Evolutionary conservation across 2,797 vertebrate genomes (phyloP).

Genomic region (Gallinago stenura): DNA sequence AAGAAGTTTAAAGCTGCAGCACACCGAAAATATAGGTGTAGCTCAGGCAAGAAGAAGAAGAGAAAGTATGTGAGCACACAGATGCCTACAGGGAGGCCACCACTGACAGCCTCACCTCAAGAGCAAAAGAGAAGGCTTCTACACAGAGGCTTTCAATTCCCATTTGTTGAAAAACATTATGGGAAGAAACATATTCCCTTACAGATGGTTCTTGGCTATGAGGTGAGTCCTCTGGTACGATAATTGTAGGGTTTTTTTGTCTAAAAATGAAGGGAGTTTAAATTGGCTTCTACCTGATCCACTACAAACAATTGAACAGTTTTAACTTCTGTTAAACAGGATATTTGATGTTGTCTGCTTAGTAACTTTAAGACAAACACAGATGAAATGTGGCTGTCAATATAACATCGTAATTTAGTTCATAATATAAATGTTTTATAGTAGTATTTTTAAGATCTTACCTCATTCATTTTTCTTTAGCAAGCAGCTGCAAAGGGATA

Average conservation of each 20-base stretch:
- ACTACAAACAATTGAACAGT: neutral
- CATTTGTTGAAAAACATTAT: slow-evolving; percentile 77
- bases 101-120: neutral
- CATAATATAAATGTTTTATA: neutral
- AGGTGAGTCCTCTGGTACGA: slow-evolving; percentile 62
- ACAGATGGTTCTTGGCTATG: slow-evolving; percentile 74
- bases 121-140: neutral
- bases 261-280: neutral
- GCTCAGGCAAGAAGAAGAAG: neutral
- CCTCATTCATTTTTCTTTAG: slow-evolving; percentile 62
- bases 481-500: slow-evolving; percentile 84
- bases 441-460: neutral
- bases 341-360: neutral
- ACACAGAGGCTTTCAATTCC: slow-evolving; percentile 72
- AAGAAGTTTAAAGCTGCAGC: slow-evolving; percentile 30
- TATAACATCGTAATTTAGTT: neutral
- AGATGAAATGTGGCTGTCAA: neutral
- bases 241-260: neutral
- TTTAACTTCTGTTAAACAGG: neutral
- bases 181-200: slow-evolving; percentile 70
- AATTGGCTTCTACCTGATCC: neutral
- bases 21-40: neutral
- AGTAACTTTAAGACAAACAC: neutral
- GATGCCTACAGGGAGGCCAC: neutral
- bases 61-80: neutral